Evolutionary conservation across 2,113 vertebrate species (phyloP), one percentile per base, ranked within the genome.

Genomic region (Tiliqua scincoides): DNA sequence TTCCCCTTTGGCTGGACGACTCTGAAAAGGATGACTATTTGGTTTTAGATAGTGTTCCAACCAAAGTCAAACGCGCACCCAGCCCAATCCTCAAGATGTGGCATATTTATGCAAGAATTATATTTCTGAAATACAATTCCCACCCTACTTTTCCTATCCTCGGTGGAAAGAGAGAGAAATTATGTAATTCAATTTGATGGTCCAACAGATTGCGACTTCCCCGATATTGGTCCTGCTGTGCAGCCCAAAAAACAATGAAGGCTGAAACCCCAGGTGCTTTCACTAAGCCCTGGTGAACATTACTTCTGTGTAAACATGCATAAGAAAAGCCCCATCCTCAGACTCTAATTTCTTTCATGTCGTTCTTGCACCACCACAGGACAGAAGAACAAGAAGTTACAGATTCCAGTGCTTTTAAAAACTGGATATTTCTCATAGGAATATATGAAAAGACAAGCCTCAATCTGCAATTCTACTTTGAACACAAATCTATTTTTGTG

Each of bases 401-500:
- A 48, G 9, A 25, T 77, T 52, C 11, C 7, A 63, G 37, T 79
- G n/a, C 30, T 57, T 43, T 40, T 11, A 54, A 57, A 63, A 72
- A 76, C 43, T 27, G n/a, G 0, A 72, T 1, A 40, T 37, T 37
- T 80, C 68, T 79, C 79, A 70, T 62, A 76, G 0, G 85, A 83
- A 63, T 15, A 3, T 1, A 86, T 78, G 6, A 86, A 78, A 4
- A 77, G 11, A 21, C 15, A 81, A 93, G 87, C 25, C 82, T 37
- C 54, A 4, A 0, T 59, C 82, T 73, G 40, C 17, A 83, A 70
- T 14, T 14, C 61, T 82, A 81, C 84, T 82, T 91, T 52, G 82
- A 91, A 25, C 83, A 83, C 37, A 88, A 23, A 52, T 79, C 78
- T 83, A 32, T 23, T 85, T 79, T 82, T 61, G 40, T 65, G 89